Base-by-base conservation (phyloP, 2,113 vertebrate species). In the Pungitius pungitius region DNA sequence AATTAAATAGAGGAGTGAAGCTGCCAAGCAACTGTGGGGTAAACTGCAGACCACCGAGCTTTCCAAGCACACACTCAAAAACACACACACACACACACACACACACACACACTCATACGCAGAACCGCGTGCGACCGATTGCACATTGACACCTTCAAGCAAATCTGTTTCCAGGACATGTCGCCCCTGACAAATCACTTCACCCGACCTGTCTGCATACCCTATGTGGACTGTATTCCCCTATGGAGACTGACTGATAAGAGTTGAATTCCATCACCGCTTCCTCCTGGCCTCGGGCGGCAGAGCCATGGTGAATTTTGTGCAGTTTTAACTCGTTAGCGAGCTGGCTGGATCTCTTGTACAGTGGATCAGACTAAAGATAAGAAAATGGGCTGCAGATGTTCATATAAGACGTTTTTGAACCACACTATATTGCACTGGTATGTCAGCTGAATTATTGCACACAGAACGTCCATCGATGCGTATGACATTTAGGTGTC, bases 1-100 rank as follows among this genome's bases (percentile, higher is more conserved):
- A 87, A 92, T 92, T 91, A 92, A 93, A 82, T n/a, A 72, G 26
- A 75, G 80, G 74, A 69, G 77, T 73, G 74, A 83, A 78, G 80
- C 86, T 92, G 86, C 90, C 91, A 91, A 87, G 82, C 74, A 82
- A 84, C 81, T 75, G 76, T 56, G 42, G 60, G 72, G 47, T 81
- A 90, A 85, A 80, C 62, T 85, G 86, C 78, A 85, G 65, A 87
- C 77, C 78, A 66, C 67, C 47, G 73, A 81, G 78, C 66, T 71
- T 66, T 73, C 70, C 30, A 61, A 68, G 35, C 24, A 8, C 57
- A 15, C 14, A 27, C 39, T 54, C 67, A 43, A 27, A 49, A 42
- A 62, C 57, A 43, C 61, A 39, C 47, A 40, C 54, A 51, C 27
- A 20, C 17, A 20, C 6, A 47, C 43, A 9, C 17, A 18, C 17